Base-by-base conservation (phyloP, 2,888 invertebrate genomes). In the Lasioglossum figueresi region DNA sequence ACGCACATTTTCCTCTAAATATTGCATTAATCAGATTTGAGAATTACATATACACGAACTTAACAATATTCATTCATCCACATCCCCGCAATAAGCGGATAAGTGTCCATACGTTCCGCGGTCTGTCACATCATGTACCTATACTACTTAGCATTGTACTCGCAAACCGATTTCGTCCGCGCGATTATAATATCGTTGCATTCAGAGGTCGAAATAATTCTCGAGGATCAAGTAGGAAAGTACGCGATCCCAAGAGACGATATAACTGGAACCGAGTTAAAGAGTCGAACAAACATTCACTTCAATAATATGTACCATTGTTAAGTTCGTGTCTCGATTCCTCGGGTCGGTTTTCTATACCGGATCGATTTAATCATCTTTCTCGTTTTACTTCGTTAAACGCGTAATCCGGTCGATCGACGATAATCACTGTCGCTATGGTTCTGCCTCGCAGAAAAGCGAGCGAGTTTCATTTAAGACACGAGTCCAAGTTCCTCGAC, bases 381-480 rank as follows among this genome's bases (percentile, higher is more conserved):
- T 19, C 31, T 16, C 70, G 5, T 27, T 68, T 83, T 59, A 59
- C 31, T 59, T 72, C 72, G 37, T 77, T 76, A 78, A 83, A 86
- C 75, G 70, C 77, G 66, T 83, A 86, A 89, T 84, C 83, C 83
- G 43, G 82, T 66, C 74, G 82, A 83, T 89, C 84, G 79, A 56
- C 77, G 84, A 75, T 89, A 85, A 87, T 89, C 87, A 81, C 83
- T 81, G 79, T 83, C 76, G 74, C 72, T 73, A 27, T n/a, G 73
- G 70, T 56, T 56, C 70, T 59, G 77, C 66, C 70, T 70, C 66
- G 78, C 37, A 19, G 70, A 16, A 56, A n/a, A 52, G 77, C 73
- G 71, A 76, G 75, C 19, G 80, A 84, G 79, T 85, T 89, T 83
- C 86, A 89, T 83, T 89, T 86, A 88, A 89, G 87, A 86, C 76